Evolutionary conservation across 2,888 invertebrate species (phyloP).

Genomic region (Cerastis rubricosa): DNA sequence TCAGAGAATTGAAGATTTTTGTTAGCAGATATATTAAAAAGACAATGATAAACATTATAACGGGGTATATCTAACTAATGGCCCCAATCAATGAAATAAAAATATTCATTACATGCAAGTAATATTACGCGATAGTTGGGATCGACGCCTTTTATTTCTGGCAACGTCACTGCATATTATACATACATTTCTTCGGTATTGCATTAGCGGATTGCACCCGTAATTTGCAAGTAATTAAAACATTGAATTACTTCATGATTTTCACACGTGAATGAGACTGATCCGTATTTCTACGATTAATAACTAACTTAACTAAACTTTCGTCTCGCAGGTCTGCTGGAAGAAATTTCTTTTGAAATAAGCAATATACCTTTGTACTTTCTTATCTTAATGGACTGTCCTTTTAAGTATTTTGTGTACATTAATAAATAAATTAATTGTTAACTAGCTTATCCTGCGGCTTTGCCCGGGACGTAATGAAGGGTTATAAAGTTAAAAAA

Average conservation of each 20-base stretch:
- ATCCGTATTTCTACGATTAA: not conserved
- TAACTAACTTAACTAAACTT: no score
- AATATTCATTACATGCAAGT: slow-evolving; percentile 47
- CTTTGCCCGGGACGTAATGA: no score
- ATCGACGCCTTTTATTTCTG: slow-evolving; percentile 36
- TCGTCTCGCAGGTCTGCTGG: no score
- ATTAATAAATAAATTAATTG: no score
- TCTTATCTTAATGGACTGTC: no score
- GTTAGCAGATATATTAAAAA: not conserved
- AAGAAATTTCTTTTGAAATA: no score
- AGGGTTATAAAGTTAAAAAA: no score
- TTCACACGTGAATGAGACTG: not conserved
- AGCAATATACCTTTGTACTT: no score
- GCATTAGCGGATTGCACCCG: slow-evolving; percentile 9
- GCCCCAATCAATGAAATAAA: not conserved
- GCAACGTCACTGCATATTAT: slow-evolving; percentile 27
- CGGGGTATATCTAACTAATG: not conserved
- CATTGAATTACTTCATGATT: not conserved
- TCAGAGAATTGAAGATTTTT: not conserved
- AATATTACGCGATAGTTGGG: slow-evolving; percentile 34
- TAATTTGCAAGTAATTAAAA: slow-evolving; percentile 19
- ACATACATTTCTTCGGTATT: slow-evolving; percentile 14
- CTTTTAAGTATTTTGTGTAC: no score
- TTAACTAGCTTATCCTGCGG: no score
- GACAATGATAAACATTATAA: not conserved